phyloP scores from a whole-genome alignment of 2,113 vertebrate species.

The Pitta sordida region DNA sequence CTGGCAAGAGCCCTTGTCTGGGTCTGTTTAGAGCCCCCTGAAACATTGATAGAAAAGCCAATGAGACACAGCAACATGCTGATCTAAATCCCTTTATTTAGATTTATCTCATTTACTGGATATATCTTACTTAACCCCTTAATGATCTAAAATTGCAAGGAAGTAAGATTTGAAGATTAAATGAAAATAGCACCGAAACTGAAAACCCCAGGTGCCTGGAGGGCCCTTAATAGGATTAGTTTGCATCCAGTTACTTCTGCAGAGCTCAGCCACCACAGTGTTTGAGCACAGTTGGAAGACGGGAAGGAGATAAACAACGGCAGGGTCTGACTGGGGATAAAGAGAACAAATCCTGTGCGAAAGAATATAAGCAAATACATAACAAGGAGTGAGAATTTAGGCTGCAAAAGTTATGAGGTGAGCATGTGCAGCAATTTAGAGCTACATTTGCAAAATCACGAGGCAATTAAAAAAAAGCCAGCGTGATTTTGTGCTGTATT shows the following conservation, averaged over 20 bases:
- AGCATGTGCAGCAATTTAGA: background rate
- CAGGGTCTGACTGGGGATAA: background rate
- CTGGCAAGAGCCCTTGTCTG: background rate
- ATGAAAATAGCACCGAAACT: background rate
- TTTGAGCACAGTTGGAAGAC: background rate
- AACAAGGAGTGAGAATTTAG: background rate
- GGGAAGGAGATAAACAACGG: background rate
- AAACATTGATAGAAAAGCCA: background rate
- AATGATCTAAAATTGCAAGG: background rate
- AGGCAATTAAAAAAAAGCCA: background rate
- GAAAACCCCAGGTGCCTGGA: background rate
- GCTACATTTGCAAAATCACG: background rate
- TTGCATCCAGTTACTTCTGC: background rate
- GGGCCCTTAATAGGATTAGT: background rate
- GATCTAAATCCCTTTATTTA: conserved; percentile 43
- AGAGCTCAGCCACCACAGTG: background rate
- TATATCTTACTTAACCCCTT: conserved; percentile 37
- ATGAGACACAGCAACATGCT: background rate
- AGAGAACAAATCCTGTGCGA: background rate
- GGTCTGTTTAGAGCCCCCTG: background rate
- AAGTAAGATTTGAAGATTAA: conserved; percentile 13
- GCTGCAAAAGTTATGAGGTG: background rate
- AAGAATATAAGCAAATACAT: background rate
- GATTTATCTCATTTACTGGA: conserved; percentile 17
- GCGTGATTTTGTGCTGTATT: background rate